Base-by-base conservation (phyloP, 2,797 vertebrate species). In the Leptatherina wallacei region DNA sequence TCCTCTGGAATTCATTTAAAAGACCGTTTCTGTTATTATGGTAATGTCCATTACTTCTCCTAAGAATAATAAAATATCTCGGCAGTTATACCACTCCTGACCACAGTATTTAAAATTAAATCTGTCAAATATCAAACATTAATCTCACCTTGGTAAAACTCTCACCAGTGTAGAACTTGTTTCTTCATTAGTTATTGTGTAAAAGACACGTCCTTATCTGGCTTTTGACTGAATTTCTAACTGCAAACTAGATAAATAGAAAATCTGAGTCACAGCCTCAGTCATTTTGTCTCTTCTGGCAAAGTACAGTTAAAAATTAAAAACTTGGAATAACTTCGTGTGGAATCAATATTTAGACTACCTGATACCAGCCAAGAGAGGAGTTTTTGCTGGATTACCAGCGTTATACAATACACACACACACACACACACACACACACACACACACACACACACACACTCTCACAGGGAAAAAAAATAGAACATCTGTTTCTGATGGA, bases 401-500 rank as follows among this genome's bases (percentile, higher is more conserved):
- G 65, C 67, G 82, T 95, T 95, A 93, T 92, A 92, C 75, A 94
- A 95, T 75, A 16, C 27, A 59, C 18, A 54, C 36, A 49, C 49
- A 69, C n/a, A 58, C 30, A 27, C 30, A 16, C 27, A 59, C 18
- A 54, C 36, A 49, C 49, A 69, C 13, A 58, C 30, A 54, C 36
- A 49, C 49, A 69, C n/a, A 58, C 30, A 27, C 30, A 16, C 27
- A 59, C 18, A 54, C 36, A 49, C 49, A 69, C 13, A 58, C 30
- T n/a, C 18, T 60, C 16, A 40, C 27, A 8, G 3, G 27, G 6
- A 3, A 44, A 35, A 60, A 30, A 47, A 75, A 42, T 35, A 65
- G 47, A 73, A 91, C 93, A 95, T 94, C 91, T 94, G 93, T 81
- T 94, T 89, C 63, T 66, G 79, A 90, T 92, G 83, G 85, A 92